phyloP scores from a whole-genome alignment of 2,888 invertebrate species.

The Nesidiocoris tenuis region DNA sequence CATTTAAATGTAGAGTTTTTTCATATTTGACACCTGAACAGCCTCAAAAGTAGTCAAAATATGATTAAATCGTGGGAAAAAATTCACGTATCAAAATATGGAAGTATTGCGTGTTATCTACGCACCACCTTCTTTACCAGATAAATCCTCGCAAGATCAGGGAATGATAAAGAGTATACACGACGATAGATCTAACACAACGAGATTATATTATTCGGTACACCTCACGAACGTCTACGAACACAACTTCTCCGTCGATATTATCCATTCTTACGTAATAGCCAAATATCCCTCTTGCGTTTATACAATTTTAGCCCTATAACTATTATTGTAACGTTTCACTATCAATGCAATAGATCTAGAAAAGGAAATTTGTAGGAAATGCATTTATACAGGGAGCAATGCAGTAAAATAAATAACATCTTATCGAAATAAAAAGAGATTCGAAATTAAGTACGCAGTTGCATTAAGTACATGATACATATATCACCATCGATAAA shows the following conservation, averaged over 20 bases:
- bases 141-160: too few species aligned
- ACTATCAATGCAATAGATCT: constrained; percentile 21
- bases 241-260: constrained; percentile 1
- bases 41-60: too few species aligned
- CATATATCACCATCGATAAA: constrained; percentile 6
- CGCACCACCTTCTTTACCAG: too few species aligned
- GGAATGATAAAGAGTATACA: background rate
- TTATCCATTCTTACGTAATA: background rate
- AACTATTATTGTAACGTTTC: constrained; percentile 23
- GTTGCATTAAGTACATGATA: constrained; percentile 14
- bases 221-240: constrained; percentile 13
- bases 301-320: background rate
- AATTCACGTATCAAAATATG: too few species aligned
- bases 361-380: constrained; percentile 10
- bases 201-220: constrained; percentile 23
- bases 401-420: constrained; percentile 25
- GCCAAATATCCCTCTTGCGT: background rate
- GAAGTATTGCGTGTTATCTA: too few species aligned
- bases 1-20: too few species aligned
- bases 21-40: too few species aligned
- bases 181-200: constrained; percentile 18
- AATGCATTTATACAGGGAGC: constrained; percentile 21
- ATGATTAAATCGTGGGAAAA: too few species aligned
- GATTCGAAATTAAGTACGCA: constrained; percentile 6
- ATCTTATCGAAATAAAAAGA: background rate